These are phyloP conservation scores for Amphimallon solstitiale DNA, from an alignment of 2,888 invertebrate genomes.

Conservation along the genomic window DNA sequence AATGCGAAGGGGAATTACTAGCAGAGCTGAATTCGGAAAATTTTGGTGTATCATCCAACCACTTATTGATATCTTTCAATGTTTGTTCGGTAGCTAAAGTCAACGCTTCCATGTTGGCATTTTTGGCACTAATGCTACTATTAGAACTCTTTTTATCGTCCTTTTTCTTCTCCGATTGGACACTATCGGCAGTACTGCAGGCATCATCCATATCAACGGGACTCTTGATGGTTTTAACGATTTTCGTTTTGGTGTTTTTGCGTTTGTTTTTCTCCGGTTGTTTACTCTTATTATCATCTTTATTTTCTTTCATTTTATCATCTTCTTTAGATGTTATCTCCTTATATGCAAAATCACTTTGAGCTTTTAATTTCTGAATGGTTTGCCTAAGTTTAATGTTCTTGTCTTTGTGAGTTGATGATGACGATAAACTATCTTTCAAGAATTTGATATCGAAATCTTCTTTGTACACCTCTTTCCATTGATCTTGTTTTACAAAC, in stretches of 20 bases:
- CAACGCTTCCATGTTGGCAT: constrained; percentile 71
- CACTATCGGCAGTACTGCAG: constrained; percentile 54
- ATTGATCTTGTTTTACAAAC: constrained; percentile 53
- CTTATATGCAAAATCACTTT: constrained; percentile 67
- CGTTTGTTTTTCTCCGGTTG: constrained; percentile 40
- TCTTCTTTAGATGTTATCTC: constrained; percentile 51
- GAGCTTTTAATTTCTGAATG: constrained; percentile 73
- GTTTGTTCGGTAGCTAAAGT: constrained; percentile 80
- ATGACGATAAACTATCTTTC: constrained; percentile 33
- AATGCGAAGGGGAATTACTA: constrained; percentile 79
- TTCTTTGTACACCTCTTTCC: constrained; percentile 53
- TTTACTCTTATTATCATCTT: constrained; percentile 44
- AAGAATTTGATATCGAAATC: constrained; percentile 20
- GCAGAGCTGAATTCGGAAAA: constrained; percentile 80
- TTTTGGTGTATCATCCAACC: constrained; percentile 86
- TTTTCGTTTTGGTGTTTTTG: constrained; percentile 29
- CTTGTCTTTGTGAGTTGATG: constrained; percentile 57
- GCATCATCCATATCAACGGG: constrained; percentile 54
- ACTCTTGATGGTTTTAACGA: constrained; percentile 38
- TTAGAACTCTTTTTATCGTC: constrained; percentile 47
- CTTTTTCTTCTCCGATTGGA: constrained; percentile 51
- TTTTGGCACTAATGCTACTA: constrained; percentile 52
- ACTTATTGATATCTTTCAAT: constrained; percentile 87
- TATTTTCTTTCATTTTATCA: constrained; percentile 55
- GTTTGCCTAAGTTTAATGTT: constrained; percentile 64